Evolutionary conservation across 2,797 vertebrate species (phyloP).

Genomic region (Momotus momota): DNA sequence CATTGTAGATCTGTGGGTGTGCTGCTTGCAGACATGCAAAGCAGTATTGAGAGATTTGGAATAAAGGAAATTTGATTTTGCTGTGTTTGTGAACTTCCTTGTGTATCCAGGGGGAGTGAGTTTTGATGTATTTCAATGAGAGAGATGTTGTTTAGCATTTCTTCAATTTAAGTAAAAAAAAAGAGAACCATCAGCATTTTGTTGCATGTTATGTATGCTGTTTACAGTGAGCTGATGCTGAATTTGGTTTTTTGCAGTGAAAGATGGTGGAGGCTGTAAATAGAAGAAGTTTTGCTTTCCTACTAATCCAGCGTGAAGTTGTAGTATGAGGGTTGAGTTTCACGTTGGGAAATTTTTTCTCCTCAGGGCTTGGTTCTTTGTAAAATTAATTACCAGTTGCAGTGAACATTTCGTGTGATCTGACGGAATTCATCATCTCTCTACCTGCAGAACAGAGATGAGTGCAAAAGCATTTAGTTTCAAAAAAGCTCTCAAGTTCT

Average conservation of each 20-base stretch:
- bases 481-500: not conserved
- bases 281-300: not conserved
- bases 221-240: not conserved
- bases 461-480: not conserved
- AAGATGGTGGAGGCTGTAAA: not conserved
- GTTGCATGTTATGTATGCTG: fast-evolving
- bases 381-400: not conserved
- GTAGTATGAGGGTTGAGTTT: not conserved
- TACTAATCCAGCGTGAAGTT: not conserved
- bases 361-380: not conserved
- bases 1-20: not conserved
- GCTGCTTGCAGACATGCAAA: not conserved
- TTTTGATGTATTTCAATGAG: not conserved
- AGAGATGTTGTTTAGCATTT: not conserved
- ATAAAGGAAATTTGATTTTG: not conserved
- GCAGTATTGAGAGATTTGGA: not conserved
- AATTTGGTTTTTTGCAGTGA: not conserved
- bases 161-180: not conserved
- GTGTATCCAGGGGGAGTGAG: not conserved
- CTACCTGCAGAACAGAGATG: not conserved
- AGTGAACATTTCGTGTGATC: not conserved
- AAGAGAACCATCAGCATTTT: not conserved
- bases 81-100: not conserved
- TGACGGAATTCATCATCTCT: not conserved
- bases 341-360: not conserved